Conservation (phyloP, 53 echinoderm and acorn worm species). For the Crossaster papposus region DNA sequence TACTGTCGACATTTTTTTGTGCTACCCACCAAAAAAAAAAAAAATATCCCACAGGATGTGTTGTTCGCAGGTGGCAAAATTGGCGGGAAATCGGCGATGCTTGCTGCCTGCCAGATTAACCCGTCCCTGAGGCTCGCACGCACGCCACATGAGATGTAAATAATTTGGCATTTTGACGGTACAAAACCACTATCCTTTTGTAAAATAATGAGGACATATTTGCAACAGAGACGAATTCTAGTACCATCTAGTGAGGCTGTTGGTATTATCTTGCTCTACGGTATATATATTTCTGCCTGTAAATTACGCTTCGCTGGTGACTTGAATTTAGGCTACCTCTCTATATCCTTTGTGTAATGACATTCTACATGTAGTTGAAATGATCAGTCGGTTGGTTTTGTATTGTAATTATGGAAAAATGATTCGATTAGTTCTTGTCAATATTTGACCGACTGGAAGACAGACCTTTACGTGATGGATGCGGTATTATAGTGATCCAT, state of each 20-base stretch:
- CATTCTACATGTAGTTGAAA: neutral
- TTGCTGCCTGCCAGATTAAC: slow-evolving; percentile 5
- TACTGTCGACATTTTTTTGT: neutral
- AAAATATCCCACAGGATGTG: slow-evolving; percentile 11
- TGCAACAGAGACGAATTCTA: no score
- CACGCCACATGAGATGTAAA: neutral
- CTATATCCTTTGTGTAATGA: neutral
- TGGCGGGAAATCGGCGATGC: neutral
- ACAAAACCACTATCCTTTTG: neutral
- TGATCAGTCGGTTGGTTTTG: neutral
- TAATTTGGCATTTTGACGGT: slow-evolving; percentile 8
- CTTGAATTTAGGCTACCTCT: neutral
- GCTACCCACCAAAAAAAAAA: no score
- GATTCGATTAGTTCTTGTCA: neutral
- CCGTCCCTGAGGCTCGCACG: neutral
- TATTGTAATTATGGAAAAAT: neutral
- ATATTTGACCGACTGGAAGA: neutral
- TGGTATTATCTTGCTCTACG: no score
- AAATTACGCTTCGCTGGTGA: no score
- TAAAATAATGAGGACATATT: no score
- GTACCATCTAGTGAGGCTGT: no score
- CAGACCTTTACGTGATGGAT: neutral
- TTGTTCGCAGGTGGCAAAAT: neutral
- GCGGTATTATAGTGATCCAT: neutral
- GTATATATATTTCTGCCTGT: no score